Conservation (phyloP, 1,140 invertebrate species). For the Drosophila pectinifera region DNA sequence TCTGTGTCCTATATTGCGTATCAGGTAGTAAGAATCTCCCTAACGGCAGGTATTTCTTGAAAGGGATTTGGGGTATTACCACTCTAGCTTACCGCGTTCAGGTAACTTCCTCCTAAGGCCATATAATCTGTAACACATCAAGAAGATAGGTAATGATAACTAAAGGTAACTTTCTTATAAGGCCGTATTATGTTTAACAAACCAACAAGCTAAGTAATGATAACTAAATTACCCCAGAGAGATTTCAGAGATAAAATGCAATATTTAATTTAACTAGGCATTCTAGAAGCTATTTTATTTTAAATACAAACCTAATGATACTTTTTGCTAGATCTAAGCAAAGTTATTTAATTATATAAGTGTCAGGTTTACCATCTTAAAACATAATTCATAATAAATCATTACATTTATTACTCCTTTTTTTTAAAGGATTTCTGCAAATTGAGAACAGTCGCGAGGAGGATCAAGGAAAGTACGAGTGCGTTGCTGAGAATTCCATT, state of each 20-base stretch:
- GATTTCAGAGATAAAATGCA: too few species aligned
- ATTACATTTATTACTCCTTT: not conserved
- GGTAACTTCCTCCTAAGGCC: not conserved
- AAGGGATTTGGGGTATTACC: constrained; percentile 5
- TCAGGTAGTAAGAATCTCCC: constrained; percentile 45
- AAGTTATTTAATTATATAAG: too few species aligned
- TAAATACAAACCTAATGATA: too few species aligned
- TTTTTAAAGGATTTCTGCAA: constrained; percentile 93
- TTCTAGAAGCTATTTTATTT: too few species aligned
- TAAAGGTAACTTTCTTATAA: not conserved
- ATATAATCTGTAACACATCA: not conserved
- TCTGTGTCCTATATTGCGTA: constrained; percentile 23
- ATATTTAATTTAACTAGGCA: too few species aligned
- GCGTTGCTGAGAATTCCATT: constrained; percentile 95
- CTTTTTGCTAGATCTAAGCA: too few species aligned
- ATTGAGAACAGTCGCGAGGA: constrained; percentile 95
- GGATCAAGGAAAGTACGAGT: constrained; percentile 97
- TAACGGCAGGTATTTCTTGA: not conserved
- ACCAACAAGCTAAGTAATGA: not conserved
- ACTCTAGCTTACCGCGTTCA: not conserved
- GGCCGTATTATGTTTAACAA: not conserved
- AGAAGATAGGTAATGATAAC: too few species aligned
- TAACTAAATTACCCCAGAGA: not conserved
- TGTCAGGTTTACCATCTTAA: too few species aligned
- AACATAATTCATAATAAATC: too few species aligned